These are phyloP conservation scores for Zelleria hepariella DNA, from an alignment of 2,888 invertebrate genomes.

Conservation along the genomic window DNA sequence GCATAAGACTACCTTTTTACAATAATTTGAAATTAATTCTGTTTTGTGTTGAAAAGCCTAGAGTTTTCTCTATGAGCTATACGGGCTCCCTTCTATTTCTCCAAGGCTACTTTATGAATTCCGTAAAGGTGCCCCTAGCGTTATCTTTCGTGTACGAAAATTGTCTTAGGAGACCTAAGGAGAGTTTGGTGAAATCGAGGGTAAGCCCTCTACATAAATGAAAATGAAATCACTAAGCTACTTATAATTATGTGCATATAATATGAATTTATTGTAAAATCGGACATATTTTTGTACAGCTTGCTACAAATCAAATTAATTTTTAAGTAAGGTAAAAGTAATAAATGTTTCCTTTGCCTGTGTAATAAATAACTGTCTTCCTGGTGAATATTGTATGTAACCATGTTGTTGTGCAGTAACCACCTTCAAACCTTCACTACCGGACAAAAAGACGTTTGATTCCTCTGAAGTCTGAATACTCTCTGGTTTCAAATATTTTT, in stretches of 20 bases:
- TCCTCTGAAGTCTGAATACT: no score
- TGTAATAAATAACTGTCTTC: constrained; percentile 8
- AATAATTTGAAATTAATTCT: neutral
- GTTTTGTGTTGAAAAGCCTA: neutral
- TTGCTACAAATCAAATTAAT: constrained; percentile 7
- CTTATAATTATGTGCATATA: constrained; percentile 15
- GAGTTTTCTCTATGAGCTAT: neutral
- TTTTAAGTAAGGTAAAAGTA: neutral
- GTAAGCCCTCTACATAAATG: neutral
- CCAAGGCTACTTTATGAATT: no score
- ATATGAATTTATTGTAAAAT: constrained; percentile 17
- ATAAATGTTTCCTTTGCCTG: neutral
- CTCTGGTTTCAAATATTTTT: no score
- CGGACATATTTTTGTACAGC: constrained; percentile 28
- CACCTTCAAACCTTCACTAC: neutral
- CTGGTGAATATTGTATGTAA: neutral
- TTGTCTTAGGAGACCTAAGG: no score
- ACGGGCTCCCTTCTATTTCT: no score
- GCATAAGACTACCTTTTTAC: constrained; percentile 14
- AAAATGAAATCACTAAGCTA: constrained; percentile 11
- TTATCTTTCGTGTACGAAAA: no score
- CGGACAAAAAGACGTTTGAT: neutral
- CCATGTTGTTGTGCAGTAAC: neutral
- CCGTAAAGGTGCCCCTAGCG: no score
- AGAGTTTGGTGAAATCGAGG: no score